Evolutionary conservation across 2,797 vertebrate species (phyloP).

Genomic region (Mormyrus hasselquistii): DNA sequence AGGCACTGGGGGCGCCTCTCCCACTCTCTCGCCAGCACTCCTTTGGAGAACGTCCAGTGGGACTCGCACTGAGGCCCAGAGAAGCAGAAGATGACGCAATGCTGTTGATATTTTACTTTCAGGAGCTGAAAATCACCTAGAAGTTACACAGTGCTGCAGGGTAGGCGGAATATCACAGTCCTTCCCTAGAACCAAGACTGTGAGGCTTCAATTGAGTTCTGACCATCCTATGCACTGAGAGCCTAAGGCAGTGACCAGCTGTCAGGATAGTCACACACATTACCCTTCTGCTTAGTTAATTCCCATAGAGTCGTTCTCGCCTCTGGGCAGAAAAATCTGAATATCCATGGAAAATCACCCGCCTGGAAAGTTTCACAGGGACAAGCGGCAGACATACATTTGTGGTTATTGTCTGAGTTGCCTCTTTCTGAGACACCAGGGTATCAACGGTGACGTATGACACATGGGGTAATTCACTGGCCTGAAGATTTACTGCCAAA

Average conservation of each 20-base stretch:
- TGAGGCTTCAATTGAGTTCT: background rate
- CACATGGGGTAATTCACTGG: background rate
- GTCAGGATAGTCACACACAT: background rate
- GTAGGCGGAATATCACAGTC: background rate
- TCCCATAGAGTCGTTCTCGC: background rate
- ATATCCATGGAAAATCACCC: background rate
- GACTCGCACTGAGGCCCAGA: background rate
- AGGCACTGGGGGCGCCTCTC: background rate
- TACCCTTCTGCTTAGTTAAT: background rate
- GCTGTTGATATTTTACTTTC: background rate
- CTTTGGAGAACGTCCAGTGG: background rate
- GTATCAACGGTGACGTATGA: background rate
- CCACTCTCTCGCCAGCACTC: slow-evolving; percentile 10
- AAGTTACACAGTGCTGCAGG: background rate
- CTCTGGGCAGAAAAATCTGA: background rate
- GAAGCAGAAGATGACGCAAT: background rate
- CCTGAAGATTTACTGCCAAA: background rate
- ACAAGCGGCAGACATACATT: background rate
- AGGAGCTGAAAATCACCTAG: background rate
- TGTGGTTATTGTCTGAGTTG: background rate
- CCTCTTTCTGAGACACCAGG: background rate
- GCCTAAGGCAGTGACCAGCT: background rate
- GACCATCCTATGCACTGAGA: background rate
- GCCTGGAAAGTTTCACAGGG: background rate
- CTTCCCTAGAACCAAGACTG: background rate